phyloP scores from a whole-genome alignment of 1,140 invertebrate genomes.

The Psix sp. region DNA sequence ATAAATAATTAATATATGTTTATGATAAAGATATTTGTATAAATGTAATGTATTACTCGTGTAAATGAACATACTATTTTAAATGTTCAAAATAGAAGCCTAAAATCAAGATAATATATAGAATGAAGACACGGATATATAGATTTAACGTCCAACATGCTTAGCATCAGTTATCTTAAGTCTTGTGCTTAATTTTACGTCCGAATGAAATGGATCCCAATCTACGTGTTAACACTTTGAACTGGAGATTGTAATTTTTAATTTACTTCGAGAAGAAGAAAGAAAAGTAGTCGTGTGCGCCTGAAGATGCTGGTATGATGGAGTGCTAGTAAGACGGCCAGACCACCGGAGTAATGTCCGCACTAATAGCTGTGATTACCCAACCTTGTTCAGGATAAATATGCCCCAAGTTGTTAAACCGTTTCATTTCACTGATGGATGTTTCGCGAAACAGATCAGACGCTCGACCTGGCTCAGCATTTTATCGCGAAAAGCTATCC shows the following conservation, averaged over 20 bases:
- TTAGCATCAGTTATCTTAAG: too few relatives aligned
- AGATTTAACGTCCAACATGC: too few relatives aligned
- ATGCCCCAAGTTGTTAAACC: slow-evolving; percentile 61
- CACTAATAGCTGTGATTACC: slow-evolving; percentile 77
- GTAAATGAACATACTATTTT: too few relatives aligned
- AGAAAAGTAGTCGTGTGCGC: slow-evolving; percentile 21
- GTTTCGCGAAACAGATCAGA: slow-evolving; percentile 62
- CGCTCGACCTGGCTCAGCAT: slow-evolving; percentile 21
- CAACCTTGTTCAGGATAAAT: slow-evolving; percentile 72
- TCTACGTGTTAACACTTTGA: slow-evolving; percentile 22
- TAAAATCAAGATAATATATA: too few relatives aligned
- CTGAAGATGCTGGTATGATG: slow-evolving; percentile 49
- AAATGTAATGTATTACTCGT: too few relatives aligned
- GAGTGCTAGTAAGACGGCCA: slow-evolving; percentile 63
- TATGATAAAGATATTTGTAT: too few relatives aligned
- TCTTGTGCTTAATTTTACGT: too few relatives aligned
- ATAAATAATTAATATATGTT: too few relatives aligned
- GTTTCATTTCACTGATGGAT: slow-evolving; percentile 69
- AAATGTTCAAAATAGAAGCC: too few relatives aligned
- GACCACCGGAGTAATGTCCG: slow-evolving; percentile 77
- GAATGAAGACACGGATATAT: too few relatives aligned
- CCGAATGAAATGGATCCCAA: slow-evolving; percentile 12
- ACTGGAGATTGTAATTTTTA: slow-evolving; percentile 18
- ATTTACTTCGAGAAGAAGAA: slow-evolving; percentile 26
- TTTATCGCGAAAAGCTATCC: slow-evolving; percentile 11